These are phyloP conservation scores for Tympanoctomys barrerae DNA, from an alignment of 2,797 vertebrate species.

Conservation along the genomic window DNA sequence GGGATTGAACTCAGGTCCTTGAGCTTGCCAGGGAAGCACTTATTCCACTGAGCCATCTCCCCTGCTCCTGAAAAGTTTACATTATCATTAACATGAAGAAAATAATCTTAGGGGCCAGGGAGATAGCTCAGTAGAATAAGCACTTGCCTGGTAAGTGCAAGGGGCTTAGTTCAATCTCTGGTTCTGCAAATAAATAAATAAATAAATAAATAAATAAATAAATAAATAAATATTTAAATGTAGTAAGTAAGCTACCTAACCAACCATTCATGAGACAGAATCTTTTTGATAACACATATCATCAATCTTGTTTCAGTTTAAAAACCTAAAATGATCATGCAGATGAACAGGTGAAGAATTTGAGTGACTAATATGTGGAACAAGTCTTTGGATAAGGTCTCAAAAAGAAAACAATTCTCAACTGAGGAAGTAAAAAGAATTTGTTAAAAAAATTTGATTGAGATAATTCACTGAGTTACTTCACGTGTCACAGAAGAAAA, in stretches of 20 bases:
- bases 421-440: conserved; percentile 62
- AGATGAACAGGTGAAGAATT: conserved; percentile 48
- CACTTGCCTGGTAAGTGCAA: too few relatives aligned
- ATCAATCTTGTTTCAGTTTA: conserved; percentile 26
- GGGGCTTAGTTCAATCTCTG: too few relatives aligned
- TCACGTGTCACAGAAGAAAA: conserved; percentile 35
- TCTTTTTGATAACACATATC: not conserved
- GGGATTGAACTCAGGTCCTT: too few relatives aligned
- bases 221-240: conserved; percentile 48
- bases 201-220: conserved; percentile 36
- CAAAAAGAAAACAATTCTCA: conserved; percentile 55
- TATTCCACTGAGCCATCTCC: too few relatives aligned
- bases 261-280: conserved; percentile 35
- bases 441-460: not conserved
- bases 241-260: conserved; percentile 45
- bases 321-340: conserved; percentile 39
- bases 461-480: conserved; percentile 52
- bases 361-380: conserved; percentile 21
- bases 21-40: too few relatives aligned
- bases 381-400: conserved; percentile 15
- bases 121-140: too few relatives aligned
- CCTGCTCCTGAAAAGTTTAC: not conserved
- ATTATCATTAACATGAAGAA: not conserved
- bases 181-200: not conserved
- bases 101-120: not conserved